phyloP scores from a whole-genome alignment of 2,888 invertebrate genomes.

The Xestia ashworthii region DNA sequence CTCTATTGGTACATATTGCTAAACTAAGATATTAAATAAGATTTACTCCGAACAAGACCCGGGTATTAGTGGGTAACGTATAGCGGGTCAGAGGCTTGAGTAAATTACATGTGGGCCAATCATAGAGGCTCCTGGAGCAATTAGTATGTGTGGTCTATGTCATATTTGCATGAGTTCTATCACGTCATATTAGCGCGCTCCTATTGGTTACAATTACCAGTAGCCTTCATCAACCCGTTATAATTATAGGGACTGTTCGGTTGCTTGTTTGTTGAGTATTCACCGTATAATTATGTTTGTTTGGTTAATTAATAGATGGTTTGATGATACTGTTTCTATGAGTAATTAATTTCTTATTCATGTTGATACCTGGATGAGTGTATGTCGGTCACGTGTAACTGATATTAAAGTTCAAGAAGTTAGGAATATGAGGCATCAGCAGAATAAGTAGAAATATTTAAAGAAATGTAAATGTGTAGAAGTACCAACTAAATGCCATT shows the following conservation, averaged over 20 bases:
- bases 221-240: slow-evolving; percentile 37
- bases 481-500: neutral
- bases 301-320: slow-evolving; percentile 31
- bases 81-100: slow-evolving; percentile 65
- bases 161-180: slow-evolving; percentile 69
- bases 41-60: slow-evolving; percentile 47
- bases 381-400: neutral
- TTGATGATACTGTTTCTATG: slow-evolving; percentile 24
- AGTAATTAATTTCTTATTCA: slow-evolving; percentile 31
- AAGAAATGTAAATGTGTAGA: neutral
- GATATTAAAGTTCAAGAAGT: neutral
- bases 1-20: slow-evolving; percentile 4
- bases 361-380: slow-evolving; percentile 6
- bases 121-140: slow-evolving; percentile 67
- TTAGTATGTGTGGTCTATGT: slow-evolving; percentile 72
- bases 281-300: slow-evolving; percentile 37
- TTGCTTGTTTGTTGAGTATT: slow-evolving; percentile 29
- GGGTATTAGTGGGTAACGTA: slow-evolving; percentile 57
- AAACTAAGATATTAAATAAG: slow-evolving; percentile 62
- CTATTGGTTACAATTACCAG: slow-evolving; percentile 50
- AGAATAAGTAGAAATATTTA: neutral
- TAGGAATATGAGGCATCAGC: neutral
- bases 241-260: slow-evolving; percentile 49
- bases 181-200: slow-evolving; percentile 54
- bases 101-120: slow-evolving; percentile 75